These are phyloP conservation scores for Xenus cinereus DNA, from an alignment of 2,113 vertebrate genomes.

Conservation along the genomic window DNA sequence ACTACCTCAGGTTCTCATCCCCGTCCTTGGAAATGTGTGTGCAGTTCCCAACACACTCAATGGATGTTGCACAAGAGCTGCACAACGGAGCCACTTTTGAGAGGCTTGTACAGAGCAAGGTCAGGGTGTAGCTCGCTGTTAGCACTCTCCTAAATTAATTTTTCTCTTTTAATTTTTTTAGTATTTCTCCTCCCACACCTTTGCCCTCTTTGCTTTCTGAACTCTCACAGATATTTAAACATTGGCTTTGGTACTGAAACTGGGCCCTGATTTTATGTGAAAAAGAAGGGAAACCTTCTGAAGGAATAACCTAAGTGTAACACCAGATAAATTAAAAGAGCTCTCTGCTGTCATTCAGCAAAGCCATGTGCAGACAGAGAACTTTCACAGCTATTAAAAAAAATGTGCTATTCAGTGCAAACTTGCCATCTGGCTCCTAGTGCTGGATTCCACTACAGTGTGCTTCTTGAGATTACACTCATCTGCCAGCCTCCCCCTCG, in stretches of 20 bases:
- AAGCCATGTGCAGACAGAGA: slow-evolving; percentile 61
- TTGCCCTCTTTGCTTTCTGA: slow-evolving; percentile 5
- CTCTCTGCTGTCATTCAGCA: slow-evolving; percentile 61
- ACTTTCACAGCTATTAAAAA: slow-evolving; percentile 73
- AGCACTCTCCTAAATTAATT: neutral
- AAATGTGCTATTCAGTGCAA: slow-evolving; percentile 61
- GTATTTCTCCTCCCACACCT: neutral
- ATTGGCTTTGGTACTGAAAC: neutral
- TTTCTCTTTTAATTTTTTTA: neutral
- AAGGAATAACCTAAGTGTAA: slow-evolving; percentile 31
- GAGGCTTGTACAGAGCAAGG: neutral
- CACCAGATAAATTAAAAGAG: slow-evolving; percentile 53
- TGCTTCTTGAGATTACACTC: slow-evolving; percentile 66
- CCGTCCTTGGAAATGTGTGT: neutral
- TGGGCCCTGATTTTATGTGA: neutral
- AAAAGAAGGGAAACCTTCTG: slow-evolving; percentile 40
- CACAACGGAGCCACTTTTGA: neutral
- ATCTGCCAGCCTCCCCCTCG: slow-evolving; percentile 63
- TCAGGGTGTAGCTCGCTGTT: neutral
- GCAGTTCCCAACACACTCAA: neutral
- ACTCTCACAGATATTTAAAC: neutral
- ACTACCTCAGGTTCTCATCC: neutral
- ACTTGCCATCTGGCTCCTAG: slow-evolving; percentile 71
- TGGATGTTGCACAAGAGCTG: accelerated
- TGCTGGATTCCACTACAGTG: slow-evolving; percentile 47